phyloP scores from a whole-genome alignment of 2,113 vertebrate species.

The Melanocharis versteri region DNA sequence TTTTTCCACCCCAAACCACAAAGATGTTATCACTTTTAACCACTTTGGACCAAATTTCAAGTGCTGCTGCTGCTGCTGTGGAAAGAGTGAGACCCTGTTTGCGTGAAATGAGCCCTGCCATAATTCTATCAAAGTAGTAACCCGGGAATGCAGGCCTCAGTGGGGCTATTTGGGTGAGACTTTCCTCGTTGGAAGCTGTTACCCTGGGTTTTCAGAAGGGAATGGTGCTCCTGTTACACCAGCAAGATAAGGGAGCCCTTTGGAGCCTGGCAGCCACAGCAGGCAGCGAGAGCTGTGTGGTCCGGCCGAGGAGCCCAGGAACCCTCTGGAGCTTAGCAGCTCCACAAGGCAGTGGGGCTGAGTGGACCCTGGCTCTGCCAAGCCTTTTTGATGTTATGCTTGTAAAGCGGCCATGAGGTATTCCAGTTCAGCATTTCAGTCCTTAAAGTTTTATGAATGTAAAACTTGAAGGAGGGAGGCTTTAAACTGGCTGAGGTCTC shows the following conservation, averaged over 20 bases:
- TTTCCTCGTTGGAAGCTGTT: background rate
- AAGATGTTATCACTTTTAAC: slow-evolving; percentile 4
- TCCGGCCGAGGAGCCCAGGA: background rate
- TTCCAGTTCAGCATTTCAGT: background rate
- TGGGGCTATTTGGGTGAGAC: background rate
- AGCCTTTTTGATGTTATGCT: background rate
- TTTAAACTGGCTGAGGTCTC: background rate
- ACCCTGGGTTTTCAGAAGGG: background rate
- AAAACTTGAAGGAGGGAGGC: background rate
- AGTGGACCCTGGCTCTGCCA: background rate
- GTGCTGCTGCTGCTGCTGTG: background rate
- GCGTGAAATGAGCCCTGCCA: background rate
- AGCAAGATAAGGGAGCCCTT: background rate
- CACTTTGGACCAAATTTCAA: background rate
- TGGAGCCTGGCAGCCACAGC: fast-evolving
- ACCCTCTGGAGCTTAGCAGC: background rate
- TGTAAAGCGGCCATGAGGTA: background rate
- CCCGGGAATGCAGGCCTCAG: background rate
- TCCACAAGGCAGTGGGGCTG: background rate
- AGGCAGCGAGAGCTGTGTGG: background rate
- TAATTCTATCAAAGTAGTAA: background rate
- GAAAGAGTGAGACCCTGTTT: background rate
- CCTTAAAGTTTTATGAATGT: background rate
- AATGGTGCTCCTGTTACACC: fast-evolving
- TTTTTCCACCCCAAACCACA: background rate